phyloP scores from a whole-genome alignment of 2,888 invertebrate genomes.

The Galeopsomyia nigrocyanea region DNA sequence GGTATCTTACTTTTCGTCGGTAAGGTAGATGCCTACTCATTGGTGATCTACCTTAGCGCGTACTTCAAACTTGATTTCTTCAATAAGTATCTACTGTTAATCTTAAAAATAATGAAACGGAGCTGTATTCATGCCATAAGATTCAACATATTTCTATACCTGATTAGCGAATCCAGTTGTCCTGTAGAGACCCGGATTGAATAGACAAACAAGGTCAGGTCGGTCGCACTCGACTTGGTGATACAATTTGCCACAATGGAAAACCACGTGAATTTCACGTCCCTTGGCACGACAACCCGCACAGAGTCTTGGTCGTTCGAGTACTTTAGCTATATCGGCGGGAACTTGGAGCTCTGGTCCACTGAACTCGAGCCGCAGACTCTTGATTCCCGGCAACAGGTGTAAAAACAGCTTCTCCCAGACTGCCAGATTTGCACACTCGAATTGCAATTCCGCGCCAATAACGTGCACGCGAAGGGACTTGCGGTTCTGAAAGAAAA shows the following conservation, averaged over 20 bases:
- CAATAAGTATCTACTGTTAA: too few relatives aligned
- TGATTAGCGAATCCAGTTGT: conserved; percentile 73
- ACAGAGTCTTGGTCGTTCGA: conserved; percentile 70
- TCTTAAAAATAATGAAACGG: too few relatives aligned
- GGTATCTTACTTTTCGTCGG: too few relatives aligned
- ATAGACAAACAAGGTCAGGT: conserved; percentile 74
- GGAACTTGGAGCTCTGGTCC: conserved; percentile 76
- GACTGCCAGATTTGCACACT: conserved; percentile 77
- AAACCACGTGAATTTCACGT: conserved; percentile 55
- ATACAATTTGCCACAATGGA: conserved; percentile 62
- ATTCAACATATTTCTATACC: conserved; percentile 18
- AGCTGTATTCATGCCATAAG: too few relatives aligned
- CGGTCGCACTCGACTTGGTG: conserved; percentile 63
- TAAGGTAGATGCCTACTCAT: too few relatives aligned
- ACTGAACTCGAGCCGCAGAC: conserved; percentile 74
- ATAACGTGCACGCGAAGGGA: conserved; percentile 70
- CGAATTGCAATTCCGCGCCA: conserved; percentile 81
- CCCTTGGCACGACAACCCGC: conserved; percentile 52
- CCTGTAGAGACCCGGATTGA: conserved; percentile 81
- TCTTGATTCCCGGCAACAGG: conserved; percentile 72
- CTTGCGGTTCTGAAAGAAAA: conserved; percentile 22
- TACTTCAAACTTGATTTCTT: too few relatives aligned
- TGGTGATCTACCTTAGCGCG: too few relatives aligned
- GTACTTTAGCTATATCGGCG: conserved; percentile 72
- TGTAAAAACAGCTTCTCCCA: conserved; percentile 82